phyloP scores from a whole-genome alignment of 2,113 vertebrate species.

The Poicephalus gulielmi region DNA sequence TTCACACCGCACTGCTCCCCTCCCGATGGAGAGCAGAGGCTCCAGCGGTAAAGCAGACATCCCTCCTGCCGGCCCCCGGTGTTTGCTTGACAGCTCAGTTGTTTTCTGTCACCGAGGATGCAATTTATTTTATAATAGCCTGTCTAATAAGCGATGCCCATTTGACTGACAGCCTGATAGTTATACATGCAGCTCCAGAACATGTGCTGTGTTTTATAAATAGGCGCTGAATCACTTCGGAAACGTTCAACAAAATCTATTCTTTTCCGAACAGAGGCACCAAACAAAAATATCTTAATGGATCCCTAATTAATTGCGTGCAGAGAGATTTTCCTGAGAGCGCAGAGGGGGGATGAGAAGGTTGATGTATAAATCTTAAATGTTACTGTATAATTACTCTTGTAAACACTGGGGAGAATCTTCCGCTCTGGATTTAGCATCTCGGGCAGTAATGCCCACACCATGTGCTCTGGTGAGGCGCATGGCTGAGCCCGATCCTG shows the following conservation, averaged over 20 bases:
- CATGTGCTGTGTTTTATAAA: conserved; percentile 59
- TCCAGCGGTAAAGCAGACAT: neutral
- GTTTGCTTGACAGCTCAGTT: conserved; percentile 48
- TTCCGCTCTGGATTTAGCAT: neutral
- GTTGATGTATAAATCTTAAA: neutral
- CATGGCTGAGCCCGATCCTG: neutral
- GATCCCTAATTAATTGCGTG: conserved; percentile 24
- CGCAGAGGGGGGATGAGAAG: neutral
- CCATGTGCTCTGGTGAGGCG: rapidly evolving
- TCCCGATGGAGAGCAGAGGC: neutral
- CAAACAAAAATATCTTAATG: conserved; percentile 61
- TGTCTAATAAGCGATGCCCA: conserved; percentile 50
- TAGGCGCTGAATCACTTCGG: conserved; percentile 23
- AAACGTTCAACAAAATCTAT: conserved; percentile 6
- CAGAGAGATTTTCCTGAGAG: conserved; percentile 29
- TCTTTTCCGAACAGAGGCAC: neutral
- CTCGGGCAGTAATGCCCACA: neutral
- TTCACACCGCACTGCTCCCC: neutral
- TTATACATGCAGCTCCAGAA: conserved; percentile 22
- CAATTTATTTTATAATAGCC: conserved; percentile 55
- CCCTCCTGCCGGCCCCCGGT: neutral
- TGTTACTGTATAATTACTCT: neutral
- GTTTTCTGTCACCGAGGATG: conserved; percentile 62
- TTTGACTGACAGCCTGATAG: conserved; percentile 65
- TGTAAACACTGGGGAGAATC: neutral